Base-by-base conservation (phyloP, 2,888 invertebrate species). In the Alloplasta piceator region DNA sequence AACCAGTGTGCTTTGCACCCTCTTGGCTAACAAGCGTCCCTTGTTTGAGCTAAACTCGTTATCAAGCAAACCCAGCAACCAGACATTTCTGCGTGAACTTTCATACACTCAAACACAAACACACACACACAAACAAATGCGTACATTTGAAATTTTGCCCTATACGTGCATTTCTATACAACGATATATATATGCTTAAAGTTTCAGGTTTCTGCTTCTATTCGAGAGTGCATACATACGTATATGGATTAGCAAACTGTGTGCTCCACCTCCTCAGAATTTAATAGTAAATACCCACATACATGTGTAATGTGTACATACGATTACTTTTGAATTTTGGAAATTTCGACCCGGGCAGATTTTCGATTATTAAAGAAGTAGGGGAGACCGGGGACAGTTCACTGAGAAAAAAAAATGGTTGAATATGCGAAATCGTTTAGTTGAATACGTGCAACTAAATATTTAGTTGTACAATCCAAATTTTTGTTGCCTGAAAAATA, bases 21-120 rank as follows among this genome's bases (percentile, higher is more conserved):
- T 80, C 63, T 67, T 63, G 76, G 76, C 84, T 88, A 87, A 86
- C 85, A 85, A 87, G 86, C 82, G 80, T 83, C 77, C 82, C 86
- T 87, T 87, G 87, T 88, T 86, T 82, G 82, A 83, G 82, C 83
- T 87, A 87, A 87, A 86, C 85, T 87, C 86, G 86, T 87, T 87
- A 87, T 79, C 80, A 75, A 75, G 46, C 79, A 76, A 12, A 66
- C 61, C 67, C 26, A 10, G 14, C 66, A 52, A 50, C 61, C 80
- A 72, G 41, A 71, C 61, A 72, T 75, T 60, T 41, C 60, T 76
- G 72, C 46, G 39, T 67, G 64, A 74, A 68, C 60, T 56, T 67
- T 63, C 14, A 14, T 16, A 48, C 50, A 50, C 39, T 39, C 39
- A 26, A 16, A 39, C 38, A 50, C 70, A 70, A 39, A 48, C 12